Conservation (phyloP, 2,888 invertebrate genomes). For the Myopa tessellatipennis region DNA sequence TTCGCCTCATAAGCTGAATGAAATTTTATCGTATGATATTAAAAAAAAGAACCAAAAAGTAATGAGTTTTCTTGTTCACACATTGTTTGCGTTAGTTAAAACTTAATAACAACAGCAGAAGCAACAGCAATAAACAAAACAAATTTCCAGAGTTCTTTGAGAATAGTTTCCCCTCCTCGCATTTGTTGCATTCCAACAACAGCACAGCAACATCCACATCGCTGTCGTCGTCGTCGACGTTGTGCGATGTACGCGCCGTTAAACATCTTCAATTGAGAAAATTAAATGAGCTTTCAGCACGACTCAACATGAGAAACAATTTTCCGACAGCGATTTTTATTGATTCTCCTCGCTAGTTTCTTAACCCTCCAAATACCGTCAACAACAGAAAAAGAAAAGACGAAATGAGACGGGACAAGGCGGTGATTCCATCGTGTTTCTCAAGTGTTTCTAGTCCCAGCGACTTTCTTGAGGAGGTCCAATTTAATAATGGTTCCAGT, state of each 20-base stretch:
- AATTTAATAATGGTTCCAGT: no score
- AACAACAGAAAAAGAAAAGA: no score
- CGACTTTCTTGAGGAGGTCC: no score
- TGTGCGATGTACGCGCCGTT: background rate
- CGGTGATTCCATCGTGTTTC: no score
- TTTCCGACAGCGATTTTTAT: constrained; percentile 21
- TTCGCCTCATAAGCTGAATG: no score
- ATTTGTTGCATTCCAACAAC: background rate
- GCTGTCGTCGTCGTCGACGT: background rate
- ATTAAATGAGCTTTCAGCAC: constrained; percentile 25
- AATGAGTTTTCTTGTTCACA: constrained; percentile 17
- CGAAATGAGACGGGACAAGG: no score
- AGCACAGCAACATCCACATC: background rate
- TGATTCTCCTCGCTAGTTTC: background rate
- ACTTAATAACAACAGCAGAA: background rate
- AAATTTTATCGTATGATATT: background rate
- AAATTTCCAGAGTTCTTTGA: background rate
- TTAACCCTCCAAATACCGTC: no score
- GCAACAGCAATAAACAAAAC: background rate
- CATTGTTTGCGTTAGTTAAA: background rate
- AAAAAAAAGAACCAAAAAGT: background rate
- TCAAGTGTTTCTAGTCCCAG: no score
- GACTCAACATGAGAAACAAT: constrained; percentile 17
- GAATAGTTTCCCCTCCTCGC: background rate
- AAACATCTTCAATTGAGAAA: constrained; percentile 12